Evolutionary conservation across 2,113 vertebrate genomes (phyloP).

Genomic region (Lepidothrix coronata): DNA sequence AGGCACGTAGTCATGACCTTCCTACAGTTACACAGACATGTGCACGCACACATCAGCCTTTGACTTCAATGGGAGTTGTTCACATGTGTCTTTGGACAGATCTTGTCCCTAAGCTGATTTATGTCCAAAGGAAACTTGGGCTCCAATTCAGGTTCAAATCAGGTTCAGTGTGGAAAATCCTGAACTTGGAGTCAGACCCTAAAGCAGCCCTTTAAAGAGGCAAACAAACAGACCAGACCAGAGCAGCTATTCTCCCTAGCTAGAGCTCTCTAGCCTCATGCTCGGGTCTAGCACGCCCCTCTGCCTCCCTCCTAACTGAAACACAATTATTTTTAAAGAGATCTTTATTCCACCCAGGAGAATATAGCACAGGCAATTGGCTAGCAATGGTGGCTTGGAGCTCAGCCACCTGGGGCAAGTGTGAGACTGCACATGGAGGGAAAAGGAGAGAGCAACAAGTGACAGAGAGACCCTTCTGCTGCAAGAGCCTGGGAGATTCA

Average conservation of each 20-base stretch:
- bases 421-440: conserved; percentile 16
- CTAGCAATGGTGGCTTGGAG: conserved; percentile 29
- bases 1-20: background rate
- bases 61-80: conserved; percentile 5
- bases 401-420: conserved; percentile 55
- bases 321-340: conserved; percentile 34
- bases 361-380: conserved; percentile 25
- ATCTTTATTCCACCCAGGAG: conserved; percentile 49
- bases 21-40: background rate
- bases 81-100: conserved; percentile 12
- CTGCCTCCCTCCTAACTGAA: background rate
- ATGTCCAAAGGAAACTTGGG: conserved; percentile 32
- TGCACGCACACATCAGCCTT: background rate
- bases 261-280: background rate
- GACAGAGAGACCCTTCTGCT: background rate
- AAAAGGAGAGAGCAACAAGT: conserved; percentile 17
- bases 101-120: conserved; percentile 51
- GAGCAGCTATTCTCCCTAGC: background rate
- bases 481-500: conserved; percentile 35
- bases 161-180: conserved; percentile 54
- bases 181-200: conserved; percentile 48
- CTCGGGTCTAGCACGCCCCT: background rate
- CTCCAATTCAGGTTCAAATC: conserved; percentile 44
- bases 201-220: conserved; percentile 6
- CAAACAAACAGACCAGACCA: conserved; percentile 17